phyloP scores from a whole-genome alignment of 2,113 vertebrate genomes.

The Onychostoma macrolepis region DNA sequence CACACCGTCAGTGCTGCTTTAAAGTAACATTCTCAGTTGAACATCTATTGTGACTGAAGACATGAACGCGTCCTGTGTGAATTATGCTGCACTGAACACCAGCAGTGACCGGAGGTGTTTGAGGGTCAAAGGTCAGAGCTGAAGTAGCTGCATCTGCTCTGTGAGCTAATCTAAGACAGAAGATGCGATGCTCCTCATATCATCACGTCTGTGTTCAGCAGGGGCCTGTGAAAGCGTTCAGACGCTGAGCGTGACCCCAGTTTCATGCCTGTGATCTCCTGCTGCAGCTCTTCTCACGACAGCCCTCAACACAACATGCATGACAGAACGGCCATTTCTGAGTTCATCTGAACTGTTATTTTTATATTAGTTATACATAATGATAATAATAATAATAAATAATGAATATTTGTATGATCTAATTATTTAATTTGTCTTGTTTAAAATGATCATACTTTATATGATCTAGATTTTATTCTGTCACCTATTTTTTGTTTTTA shows the following conservation, averaged over 20 bases:
- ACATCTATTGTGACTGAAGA: background rate
- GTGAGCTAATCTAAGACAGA: background rate
- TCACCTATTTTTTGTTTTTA: no score
- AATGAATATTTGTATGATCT: background rate
- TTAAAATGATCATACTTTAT: background rate
- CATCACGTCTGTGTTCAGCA: background rate
- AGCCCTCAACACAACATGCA: background rate
- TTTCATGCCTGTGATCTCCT: no score
- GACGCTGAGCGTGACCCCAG: no score
- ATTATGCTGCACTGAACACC: background rate
- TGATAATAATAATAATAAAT: background rate
- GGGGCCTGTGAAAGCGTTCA: constrained; percentile 53
- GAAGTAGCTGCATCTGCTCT: constrained; percentile 14
- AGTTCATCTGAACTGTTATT: background rate
- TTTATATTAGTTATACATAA: background rate
- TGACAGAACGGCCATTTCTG: no score
- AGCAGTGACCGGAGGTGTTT: background rate
- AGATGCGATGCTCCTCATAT: background rate
- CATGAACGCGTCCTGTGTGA: background rate
- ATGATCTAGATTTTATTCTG: background rate
- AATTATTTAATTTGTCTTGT: background rate
- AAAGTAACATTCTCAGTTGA: no score
- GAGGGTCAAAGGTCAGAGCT: constrained; percentile 37
- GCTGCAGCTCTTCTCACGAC: no score
- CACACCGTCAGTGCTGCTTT: background rate